Percentiles rank a stretch among this genome's conserved stretches.
Evolutionary conservation across 2,888 invertebrate genomes (phyloP).

Genomic region (Xanthorhoe spadicearia): DNA sequence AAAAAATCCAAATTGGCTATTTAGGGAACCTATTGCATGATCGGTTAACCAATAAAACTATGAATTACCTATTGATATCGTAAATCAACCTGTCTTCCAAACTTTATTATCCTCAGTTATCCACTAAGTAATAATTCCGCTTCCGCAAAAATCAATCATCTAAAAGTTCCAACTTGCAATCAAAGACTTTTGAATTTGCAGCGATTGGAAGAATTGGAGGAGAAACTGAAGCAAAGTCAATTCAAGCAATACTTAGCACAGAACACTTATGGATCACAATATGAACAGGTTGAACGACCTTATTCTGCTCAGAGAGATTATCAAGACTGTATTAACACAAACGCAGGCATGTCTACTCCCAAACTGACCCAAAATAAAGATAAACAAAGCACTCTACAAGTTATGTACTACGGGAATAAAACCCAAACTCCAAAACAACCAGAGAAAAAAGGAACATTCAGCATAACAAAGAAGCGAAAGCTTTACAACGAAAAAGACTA

Average conservation of each 20-base stretch:
- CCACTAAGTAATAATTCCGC: constrained; percentile 9
- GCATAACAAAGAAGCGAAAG: constrained; percentile 76
- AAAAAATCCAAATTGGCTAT: no score
- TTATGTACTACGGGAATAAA: constrained; percentile 67
- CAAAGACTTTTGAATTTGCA: constrained; percentile 55
- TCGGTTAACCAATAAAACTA: not conserved
- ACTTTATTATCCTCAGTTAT: constrained; percentile 4
- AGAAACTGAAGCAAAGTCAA: constrained; percentile 75
- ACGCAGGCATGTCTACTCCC: constrained; percentile 49
- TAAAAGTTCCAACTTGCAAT: constrained; percentile 12
- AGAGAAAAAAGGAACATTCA: constrained; percentile 73
- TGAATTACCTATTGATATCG: not conserved
- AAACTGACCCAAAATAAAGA: constrained; percentile 53
- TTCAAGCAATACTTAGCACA: constrained; percentile 76
- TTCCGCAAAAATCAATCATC: constrained; percentile 9
- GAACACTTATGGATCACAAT: constrained; percentile 62
- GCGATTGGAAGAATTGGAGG: constrained; percentile 75
- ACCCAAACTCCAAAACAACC: constrained; percentile 48
- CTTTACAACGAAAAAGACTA: constrained; percentile 75
- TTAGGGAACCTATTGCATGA: not conserved
- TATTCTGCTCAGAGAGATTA: constrained; percentile 67
- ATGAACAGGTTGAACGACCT: constrained; percentile 71
- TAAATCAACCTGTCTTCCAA: not conserved
- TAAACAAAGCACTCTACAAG: constrained; percentile 65
- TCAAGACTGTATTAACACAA: constrained; percentile 48